Evolutionary conservation across 1,140 invertebrate species (phyloP).

Genomic region (Dendroctonus valens): DNA sequence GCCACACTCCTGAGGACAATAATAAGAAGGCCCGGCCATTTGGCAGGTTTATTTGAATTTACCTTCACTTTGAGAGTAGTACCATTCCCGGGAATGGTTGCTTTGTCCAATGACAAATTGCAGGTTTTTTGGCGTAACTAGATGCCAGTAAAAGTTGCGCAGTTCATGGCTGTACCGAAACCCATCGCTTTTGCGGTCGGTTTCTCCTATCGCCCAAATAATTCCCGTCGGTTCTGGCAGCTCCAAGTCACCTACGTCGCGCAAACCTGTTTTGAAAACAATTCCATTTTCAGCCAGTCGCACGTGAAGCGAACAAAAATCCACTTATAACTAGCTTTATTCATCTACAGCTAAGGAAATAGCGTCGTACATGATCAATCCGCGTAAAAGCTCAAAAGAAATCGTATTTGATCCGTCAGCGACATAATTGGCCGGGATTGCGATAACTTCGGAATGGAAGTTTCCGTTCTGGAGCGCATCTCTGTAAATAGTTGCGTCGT

Average conservation of each 20-base stretch:
- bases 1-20: constrained; percentile 7
- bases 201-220: constrained; percentile 16
- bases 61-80: constrained; percentile 9
- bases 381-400: constrained; percentile 9
- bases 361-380: constrained; percentile 23
- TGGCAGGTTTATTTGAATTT: background rate
- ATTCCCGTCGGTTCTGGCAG: constrained; percentile 18
- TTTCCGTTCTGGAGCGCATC: constrained; percentile 21
- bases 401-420: constrained; percentile 6
- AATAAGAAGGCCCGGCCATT: background rate
- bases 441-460: constrained; percentile 12
- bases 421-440: background rate
- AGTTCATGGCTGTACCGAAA: constrained; percentile 12
- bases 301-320: too few relatives aligned
- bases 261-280: too few relatives aligned
- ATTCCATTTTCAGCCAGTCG: too few relatives aligned
- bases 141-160: constrained; percentile 17
- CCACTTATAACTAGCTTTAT: too few relatives aligned
- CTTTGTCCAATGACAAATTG: constrained; percentile 2
- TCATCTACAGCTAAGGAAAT: constrained; percentile 7
- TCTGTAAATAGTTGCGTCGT: constrained; percentile 20
- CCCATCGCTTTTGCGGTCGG: constrained; percentile 6
- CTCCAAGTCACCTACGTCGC: background rate
- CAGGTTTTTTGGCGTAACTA: constrained; percentile 1
- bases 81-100: constrained; percentile 4